Evolutionary conservation across 2,113 vertebrate genomes (phyloP).

Genomic region (Galemys pyrenaicus): DNA sequence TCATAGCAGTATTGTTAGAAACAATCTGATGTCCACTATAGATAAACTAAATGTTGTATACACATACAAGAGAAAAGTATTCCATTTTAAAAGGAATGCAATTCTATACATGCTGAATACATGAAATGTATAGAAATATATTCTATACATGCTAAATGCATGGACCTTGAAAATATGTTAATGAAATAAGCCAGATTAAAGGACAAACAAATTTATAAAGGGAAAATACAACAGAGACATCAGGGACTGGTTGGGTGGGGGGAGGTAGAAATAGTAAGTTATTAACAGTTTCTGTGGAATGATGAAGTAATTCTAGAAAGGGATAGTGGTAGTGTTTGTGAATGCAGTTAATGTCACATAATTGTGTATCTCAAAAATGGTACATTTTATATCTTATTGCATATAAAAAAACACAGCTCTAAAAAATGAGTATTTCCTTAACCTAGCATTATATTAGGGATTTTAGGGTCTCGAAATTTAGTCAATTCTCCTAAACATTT

Average conservation of each 20-base stretch:
- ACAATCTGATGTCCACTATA: neutral
- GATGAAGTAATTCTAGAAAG: neutral
- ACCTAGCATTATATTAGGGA: neutral
- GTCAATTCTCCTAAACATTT: constrained; percentile 1
- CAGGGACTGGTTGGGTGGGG: too few relatives aligned
- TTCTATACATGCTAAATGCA: neutral
- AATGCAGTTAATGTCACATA: neutral
- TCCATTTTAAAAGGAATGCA: neutral
- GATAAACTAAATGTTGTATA: neutral
- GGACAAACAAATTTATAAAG: neutral
- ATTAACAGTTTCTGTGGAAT: neutral
- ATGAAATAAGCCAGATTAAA: neutral
- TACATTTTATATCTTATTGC: neutral
- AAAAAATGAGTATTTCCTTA: neutral
- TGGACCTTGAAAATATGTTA: neutral
- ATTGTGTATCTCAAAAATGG: neutral
- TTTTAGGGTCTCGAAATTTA: constrained; percentile 42
- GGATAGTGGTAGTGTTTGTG: neutral
- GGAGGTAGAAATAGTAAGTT: neutral
- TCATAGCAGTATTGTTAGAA: neutral
- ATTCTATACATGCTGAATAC: neutral
- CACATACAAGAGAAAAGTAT: neutral
- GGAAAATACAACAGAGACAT: neutral
- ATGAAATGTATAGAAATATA: too few relatives aligned
- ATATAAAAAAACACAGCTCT: neutral